phyloP scores from a whole-genome alignment of 2,113 vertebrate species.

The Lucifuga dentata region DNA sequence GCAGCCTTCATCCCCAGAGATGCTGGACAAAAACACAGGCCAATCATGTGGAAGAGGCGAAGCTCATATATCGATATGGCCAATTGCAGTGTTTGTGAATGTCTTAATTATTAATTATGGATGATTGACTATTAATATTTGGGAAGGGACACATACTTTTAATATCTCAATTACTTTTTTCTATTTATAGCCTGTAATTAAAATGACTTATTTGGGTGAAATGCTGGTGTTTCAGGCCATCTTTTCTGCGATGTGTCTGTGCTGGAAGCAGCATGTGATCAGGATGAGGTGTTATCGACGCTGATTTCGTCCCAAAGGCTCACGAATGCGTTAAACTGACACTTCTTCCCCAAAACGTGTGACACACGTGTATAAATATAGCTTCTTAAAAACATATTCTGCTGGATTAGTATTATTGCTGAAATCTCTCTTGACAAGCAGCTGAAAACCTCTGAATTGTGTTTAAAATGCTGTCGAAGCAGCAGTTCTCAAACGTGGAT shows the following conservation, averaged over 20 bases:
- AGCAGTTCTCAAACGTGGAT: too few relatives aligned
- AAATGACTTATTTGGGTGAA: neutral
- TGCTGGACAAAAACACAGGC: neutral
- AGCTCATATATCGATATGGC: neutral
- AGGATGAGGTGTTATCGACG: constrained; percentile 19
- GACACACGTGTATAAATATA: constrained; percentile 12
- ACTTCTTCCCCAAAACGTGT: neutral
- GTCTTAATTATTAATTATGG: too few relatives aligned
- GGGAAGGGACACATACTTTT: too few relatives aligned
- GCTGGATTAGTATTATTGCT: too few relatives aligned
- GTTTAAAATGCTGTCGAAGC: too few relatives aligned
- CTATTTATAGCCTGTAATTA: too few relatives aligned
- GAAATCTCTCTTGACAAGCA: too few relatives aligned
- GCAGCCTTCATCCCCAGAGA: too few relatives aligned
- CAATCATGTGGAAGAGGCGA: constrained; percentile 5
- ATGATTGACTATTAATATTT: too few relatives aligned
- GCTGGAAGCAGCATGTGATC: constrained; percentile 9
- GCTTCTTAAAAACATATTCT: neutral
- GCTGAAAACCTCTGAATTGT: too few relatives aligned
- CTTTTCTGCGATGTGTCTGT: neutral
- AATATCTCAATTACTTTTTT: too few relatives aligned
- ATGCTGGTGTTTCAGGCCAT: neutral
- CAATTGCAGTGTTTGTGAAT: neutral
- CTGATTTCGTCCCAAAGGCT: neutral
- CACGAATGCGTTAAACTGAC: constrained; percentile 11